Evolutionary conservation across 2,797 vertebrate species (phyloP), one percentile per base, ranked within the genome.

Genomic region (Malurus leucopterus): DNA sequence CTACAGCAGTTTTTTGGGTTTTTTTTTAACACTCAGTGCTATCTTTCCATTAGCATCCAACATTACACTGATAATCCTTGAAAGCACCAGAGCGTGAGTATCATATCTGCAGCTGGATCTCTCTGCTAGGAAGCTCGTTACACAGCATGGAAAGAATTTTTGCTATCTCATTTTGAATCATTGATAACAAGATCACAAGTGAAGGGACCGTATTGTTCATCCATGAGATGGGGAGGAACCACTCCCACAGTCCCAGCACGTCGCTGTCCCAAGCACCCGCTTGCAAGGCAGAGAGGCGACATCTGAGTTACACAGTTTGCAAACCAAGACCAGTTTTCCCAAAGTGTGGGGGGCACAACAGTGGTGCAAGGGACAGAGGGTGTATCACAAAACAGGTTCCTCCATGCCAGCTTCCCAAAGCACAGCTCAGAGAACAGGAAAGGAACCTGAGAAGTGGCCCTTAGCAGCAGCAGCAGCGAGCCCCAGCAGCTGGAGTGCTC

Each of bases 111-210:
- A 89, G 67, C 87, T 92, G 83, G 61, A 93, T 88, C 61, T 71
- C 36, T 88, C 75, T 73, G 77, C 64, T 84, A 89, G 85, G 64
- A 86, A 89, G 36, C 29, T 51, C 15, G 4, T 91, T 86, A 88
- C 74, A 88, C 54, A 86, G 30, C 64, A 59, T 32, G 71, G 91
- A 94, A 93, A 93, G 44, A 91, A 93, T 94, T 93, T 89, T 76
- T 84, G 57, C 44, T 84, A 82, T 89, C 80, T 86, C 46, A 34
- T 88, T 93, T 93, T 86, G 77, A 84, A 89, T 86, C 58, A 62
- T 13, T 89, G 92, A 93, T 91, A 95, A 82, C 73, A 71, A 54
- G 63, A 73, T 79, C 71, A 54, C 74, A 91, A 93, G 57, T 74
- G 57, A 93, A 84, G 54, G 77, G 53, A 74, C n/a, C 3, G 0